Evolutionary conservation across 2,888 invertebrate genomes (phyloP).

Genomic region (Lepidocyrtoides sp.): DNA sequence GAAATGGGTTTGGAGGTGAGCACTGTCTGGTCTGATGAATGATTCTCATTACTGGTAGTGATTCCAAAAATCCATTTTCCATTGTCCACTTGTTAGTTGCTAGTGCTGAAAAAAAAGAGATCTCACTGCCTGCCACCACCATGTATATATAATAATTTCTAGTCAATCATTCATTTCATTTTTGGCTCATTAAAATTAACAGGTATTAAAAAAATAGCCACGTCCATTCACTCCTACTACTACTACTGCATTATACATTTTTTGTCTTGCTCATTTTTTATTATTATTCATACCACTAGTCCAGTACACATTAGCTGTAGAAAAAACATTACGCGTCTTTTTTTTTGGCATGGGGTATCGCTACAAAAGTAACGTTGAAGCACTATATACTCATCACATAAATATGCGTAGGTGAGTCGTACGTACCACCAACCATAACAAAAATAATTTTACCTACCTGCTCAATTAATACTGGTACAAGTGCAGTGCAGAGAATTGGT

Average conservation of each 20-base stretch:
- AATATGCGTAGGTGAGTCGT: too few relatives aligned
- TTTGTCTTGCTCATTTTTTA: too few relatives aligned
- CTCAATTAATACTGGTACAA: too few relatives aligned
- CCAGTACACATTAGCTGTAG: neutral
- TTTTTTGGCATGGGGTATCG: neutral
- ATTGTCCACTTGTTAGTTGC: neutral
- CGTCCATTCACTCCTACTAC: too few relatives aligned
- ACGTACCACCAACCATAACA: neutral
- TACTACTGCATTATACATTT: neutral
- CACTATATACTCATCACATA: too few relatives aligned
- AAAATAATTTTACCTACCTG: neutral
- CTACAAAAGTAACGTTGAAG: too few relatives aligned
- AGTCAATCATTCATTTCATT: slow-evolving; percentile 58
- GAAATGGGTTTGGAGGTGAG: too few relatives aligned
- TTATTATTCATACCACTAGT: neutral
- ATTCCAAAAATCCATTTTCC: neutral
- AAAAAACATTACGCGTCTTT: neutral
- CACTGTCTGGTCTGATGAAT: too few relatives aligned
- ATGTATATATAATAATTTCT: too few relatives aligned
- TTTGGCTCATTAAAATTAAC: slow-evolving; percentile 48
- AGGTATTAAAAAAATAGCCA: neutral
- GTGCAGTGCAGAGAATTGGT: neutral
- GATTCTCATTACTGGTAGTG: too few relatives aligned
- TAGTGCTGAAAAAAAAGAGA: slow-evolving; percentile 54
- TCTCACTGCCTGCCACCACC: slow-evolving; percentile 60